These are phyloP conservation scores for Neosilurus mollespiculum DNA, from an alignment of 2,797 vertebrate species.

Conservation along the genomic window DNA sequence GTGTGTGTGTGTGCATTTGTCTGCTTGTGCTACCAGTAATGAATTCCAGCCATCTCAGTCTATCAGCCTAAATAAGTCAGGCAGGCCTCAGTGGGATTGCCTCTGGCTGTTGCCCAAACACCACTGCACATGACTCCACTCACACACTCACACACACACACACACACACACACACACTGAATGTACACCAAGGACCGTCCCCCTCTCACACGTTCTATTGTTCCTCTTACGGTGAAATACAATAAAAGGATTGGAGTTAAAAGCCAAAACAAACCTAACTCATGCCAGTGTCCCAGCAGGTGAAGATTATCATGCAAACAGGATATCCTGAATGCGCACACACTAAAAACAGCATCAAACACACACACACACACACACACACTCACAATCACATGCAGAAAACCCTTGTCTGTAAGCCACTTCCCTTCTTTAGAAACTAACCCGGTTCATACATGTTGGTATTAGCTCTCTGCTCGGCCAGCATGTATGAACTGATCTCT, in stretches of 20 bases:
- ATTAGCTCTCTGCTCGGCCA: neutral
- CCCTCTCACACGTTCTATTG: conserved; percentile 8
- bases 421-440: conserved; percentile 4
- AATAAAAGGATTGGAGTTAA: conserved; percentile 23
- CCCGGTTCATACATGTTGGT: neutral
- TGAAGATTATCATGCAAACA: conserved; percentile 61
- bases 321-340: conserved; percentile 62
- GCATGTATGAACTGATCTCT: neutral
- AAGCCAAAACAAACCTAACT: conserved; percentile 16
- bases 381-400: neutral
- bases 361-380: conserved; percentile 12
- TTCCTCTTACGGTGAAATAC: conserved; percentile 8
- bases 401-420: conserved; percentile 15
- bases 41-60: conserved; percentile 59
- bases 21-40: conserved; percentile 42
- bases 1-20: conserved; percentile 18
- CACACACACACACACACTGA: conserved; percentile 5
- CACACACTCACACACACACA: conserved; percentile 27
- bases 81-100: conserved; percentile 46
- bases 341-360: conserved; percentile 35
- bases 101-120: conserved; percentile 49
- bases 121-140: conserved; percentile 9
- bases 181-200: conserved; percentile 17
- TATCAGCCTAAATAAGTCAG: conserved; percentile 54
- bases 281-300: conserved; percentile 49